phyloP scores from a whole-genome alignment of 2,113 vertebrate species.

The Leucoraja erinaceus region DNA sequence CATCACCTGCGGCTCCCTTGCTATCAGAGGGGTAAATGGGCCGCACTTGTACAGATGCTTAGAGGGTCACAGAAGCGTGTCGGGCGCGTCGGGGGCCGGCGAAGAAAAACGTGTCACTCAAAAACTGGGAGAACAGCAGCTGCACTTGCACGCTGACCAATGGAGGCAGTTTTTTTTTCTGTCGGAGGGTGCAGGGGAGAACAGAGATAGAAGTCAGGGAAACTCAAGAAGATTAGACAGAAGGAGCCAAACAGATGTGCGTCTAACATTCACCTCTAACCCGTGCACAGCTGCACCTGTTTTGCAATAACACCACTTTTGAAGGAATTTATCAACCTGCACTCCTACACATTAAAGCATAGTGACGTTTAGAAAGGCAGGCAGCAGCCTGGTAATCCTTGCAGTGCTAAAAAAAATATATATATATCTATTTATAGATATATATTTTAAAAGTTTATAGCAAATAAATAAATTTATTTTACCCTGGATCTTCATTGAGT shows the following conservation, averaged over 20 bases:
- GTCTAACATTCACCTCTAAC: conserved; percentile 41
- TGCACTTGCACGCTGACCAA: conserved; percentile 24
- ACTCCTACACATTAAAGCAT: neutral
- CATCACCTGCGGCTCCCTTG: conserved; percentile 49
- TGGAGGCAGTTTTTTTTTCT: neutral
- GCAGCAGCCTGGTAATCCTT: neutral
- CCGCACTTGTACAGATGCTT: conserved; percentile 44
- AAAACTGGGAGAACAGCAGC: conserved; percentile 37
- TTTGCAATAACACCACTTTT: conserved; percentile 27
- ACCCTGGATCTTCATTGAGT: neutral
- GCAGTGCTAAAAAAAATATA: too few relatives aligned
- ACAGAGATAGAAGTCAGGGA: conserved; percentile 42
- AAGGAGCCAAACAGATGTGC: conserved; percentile 44
- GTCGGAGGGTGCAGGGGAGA: neutral
- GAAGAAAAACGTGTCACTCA: conserved; percentile 44
- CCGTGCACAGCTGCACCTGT: conserved; percentile 41
- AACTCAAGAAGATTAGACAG: conserved; percentile 42
- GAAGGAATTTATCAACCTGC: conserved; percentile 24
- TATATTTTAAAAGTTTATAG: neutral
- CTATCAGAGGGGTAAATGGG: conserved; percentile 47
- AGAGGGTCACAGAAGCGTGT: conserved; percentile 45
- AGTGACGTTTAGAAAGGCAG: neutral
- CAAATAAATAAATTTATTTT: neutral
- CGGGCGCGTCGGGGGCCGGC: conserved; percentile 43
- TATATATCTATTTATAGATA: too few relatives aligned